Percentiles rank a stretch among this genome's conserved stretches.
Evolutionary conservation across 2,888 invertebrate species (phyloP).

Genomic region (Lucinisca nassula): DNA sequence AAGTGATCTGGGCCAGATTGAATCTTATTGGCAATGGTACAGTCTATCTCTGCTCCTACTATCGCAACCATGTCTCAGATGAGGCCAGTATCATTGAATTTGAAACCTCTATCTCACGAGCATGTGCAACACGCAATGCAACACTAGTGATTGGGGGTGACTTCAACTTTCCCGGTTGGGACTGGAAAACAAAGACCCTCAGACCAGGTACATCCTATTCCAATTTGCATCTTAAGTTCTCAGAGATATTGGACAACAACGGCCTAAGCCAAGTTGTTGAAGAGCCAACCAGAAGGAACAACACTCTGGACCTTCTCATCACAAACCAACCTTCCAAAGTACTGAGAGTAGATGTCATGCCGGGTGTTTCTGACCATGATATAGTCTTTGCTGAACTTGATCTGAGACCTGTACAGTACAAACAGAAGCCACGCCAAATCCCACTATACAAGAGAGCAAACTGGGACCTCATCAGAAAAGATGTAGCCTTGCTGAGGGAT

Average conservation of each 20-base stretch:
- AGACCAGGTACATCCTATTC: background rate
- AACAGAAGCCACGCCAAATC: conserved; percentile 1
- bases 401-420: background rate
- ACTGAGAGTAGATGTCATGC: background rate
- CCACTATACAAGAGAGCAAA: conserved; percentile 43
- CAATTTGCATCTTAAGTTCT: background rate
- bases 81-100: background rate
- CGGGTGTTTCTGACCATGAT: conserved; percentile 54
- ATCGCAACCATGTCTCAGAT: background rate
- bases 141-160: conserved; percentile 2
- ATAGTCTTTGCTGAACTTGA: conserved; percentile 25
- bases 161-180: conserved; percentile 33
- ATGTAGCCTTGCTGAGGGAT: background rate
- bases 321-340: conserved; percentile 60
- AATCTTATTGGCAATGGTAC: background rate
- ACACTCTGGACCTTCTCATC: conserved; percentile 59
- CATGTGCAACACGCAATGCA: background rate
- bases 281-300: conserved; percentile 46
- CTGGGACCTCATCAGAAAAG: conserved; percentile 27
- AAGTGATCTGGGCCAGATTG: conserved; percentile 3
- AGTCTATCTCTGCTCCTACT: conserved; percentile 11
- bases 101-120: background rate
- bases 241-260: conserved; percentile 44
- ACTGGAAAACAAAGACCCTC: conserved; percentile 18
- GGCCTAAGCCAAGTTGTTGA: conserved; percentile 51